Evolutionary conservation across 2,888 invertebrate species (phyloP).

Genomic region (Scotopteryx bipunctaria): DNA sequence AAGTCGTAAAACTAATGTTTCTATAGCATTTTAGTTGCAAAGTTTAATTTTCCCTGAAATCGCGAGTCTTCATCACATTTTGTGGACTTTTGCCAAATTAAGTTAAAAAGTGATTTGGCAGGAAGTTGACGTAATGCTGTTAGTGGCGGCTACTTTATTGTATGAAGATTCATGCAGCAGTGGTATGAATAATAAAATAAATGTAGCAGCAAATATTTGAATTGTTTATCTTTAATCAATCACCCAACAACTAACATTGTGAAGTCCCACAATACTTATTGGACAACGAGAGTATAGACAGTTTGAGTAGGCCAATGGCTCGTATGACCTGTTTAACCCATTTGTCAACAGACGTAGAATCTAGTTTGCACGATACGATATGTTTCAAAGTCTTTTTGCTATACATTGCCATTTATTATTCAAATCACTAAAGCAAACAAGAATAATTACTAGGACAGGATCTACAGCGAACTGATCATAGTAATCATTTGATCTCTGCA

Average conservation of each 20-base stretch:
- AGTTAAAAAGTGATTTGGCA: slow-evolving; percentile 21
- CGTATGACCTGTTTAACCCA: background rate
- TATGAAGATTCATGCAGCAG: no score
- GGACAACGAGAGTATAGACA: background rate
- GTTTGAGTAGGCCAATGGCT: background rate
- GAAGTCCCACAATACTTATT: background rate
- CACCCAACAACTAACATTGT: background rate
- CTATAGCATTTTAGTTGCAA: no score
- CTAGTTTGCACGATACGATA: background rate
- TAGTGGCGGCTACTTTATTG: background rate
- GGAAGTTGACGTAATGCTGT: slow-evolving; percentile 15
- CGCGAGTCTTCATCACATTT: background rate
- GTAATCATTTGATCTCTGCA: slow-evolving; percentile 1
- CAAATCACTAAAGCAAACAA: background rate
- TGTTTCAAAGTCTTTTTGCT: slow-evolving; percentile 9
- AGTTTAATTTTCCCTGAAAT: no score
- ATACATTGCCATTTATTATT: slow-evolving; percentile 8
- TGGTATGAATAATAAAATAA: slow-evolving; percentile 6
- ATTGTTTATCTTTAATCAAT: background rate
- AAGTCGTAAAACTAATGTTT: no score
- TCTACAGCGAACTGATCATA: background rate
- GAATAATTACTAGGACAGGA: slow-evolving; percentile 5
- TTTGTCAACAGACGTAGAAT: background rate
- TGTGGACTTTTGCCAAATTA: slow-evolving; percentile 19
- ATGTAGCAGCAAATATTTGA: slow-evolving; percentile 2